A percentile compares a stretch with the other conserved stretches of the same genome.
phyloP scores from a whole-genome alignment of 2,113 vertebrate species.

The Menura novaehollandiae region DNA sequence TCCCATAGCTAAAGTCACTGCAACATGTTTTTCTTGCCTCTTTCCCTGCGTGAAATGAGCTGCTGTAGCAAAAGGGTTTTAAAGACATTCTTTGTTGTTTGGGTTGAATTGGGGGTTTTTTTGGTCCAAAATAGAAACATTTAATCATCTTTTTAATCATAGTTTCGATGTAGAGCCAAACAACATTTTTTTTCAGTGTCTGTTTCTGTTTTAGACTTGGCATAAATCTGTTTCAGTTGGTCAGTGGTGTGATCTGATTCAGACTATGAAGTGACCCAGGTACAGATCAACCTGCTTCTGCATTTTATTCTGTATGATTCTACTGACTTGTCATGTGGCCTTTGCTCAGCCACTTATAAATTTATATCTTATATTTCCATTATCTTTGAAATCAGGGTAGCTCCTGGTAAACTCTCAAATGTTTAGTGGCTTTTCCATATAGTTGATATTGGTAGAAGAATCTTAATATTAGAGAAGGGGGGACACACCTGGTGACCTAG shows the following conservation, averaged over 20 bases:
- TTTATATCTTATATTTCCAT: not conserved
- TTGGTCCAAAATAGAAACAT: not conserved
- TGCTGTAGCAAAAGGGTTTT: not conserved
- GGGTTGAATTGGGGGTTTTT: not conserved
- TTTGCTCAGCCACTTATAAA: not conserved
- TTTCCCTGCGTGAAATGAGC: not conserved
- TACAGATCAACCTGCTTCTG: not conserved
- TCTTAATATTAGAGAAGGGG: not conserved
- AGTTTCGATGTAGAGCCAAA: not conserved
- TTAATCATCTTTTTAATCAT: slow-evolving; percentile 18
- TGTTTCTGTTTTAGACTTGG: slow-evolving; percentile 9
- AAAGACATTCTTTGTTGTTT: not conserved
- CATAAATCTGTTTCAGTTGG: not conserved
- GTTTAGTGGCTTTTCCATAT: not conserved
- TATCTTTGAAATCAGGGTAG: not conserved
- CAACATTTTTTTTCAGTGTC: not conserved
- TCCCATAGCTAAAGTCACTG: not conserved
- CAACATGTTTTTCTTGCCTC: not conserved
- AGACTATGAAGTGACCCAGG: not conserved
- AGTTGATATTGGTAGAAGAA: not conserved
- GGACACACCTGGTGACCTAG: not conserved
- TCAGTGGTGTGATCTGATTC: not conserved
- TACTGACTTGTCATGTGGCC: not conserved
- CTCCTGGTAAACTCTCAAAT: not conserved
- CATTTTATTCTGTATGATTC: accelerated